Conservation (phyloP, 2,797 vertebrate species). For the Siniperca scherzeri region DNA sequence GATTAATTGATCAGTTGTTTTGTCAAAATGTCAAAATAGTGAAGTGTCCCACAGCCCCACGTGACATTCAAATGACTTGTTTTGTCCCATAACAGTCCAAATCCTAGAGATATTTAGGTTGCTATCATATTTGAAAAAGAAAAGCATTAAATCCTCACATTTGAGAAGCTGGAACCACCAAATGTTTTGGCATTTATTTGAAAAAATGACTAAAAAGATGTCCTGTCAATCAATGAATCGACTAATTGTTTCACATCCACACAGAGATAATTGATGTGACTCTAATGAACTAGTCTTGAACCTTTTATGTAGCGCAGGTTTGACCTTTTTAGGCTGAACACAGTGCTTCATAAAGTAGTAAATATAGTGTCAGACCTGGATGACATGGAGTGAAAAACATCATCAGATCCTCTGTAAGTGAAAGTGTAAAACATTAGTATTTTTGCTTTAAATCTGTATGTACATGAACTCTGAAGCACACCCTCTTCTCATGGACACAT, state of each 20-base stretch:
- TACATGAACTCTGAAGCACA: background rate
- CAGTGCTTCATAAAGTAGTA: background rate
- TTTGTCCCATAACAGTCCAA: background rate
- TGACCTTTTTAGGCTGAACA: background rate
- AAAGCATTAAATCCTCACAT: background rate
- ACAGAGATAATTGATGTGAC: background rate
- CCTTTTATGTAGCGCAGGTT: background rate
- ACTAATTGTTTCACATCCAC: background rate
- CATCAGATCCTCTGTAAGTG: background rate
- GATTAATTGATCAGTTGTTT: background rate
- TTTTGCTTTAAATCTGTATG: background rate
- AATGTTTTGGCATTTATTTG: background rate
- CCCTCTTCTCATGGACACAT: background rate
- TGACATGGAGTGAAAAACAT: background rate
- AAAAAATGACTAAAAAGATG: background rate
- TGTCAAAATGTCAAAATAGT: background rate
- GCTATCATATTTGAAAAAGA: background rate
- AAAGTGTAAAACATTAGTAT: background rate
- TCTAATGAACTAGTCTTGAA: background rate
- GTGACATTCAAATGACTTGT: background rate
- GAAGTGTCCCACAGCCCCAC: background rate
- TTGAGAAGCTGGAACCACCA: background rate
- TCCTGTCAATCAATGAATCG: background rate
- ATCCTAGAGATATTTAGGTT: background rate
- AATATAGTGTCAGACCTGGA: background rate